A percentile compares a stretch with the other conserved stretches of the same genome.
Conservation (phyloP, 2,888 invertebrate species). For the Trachelus iudaicus region DNA sequence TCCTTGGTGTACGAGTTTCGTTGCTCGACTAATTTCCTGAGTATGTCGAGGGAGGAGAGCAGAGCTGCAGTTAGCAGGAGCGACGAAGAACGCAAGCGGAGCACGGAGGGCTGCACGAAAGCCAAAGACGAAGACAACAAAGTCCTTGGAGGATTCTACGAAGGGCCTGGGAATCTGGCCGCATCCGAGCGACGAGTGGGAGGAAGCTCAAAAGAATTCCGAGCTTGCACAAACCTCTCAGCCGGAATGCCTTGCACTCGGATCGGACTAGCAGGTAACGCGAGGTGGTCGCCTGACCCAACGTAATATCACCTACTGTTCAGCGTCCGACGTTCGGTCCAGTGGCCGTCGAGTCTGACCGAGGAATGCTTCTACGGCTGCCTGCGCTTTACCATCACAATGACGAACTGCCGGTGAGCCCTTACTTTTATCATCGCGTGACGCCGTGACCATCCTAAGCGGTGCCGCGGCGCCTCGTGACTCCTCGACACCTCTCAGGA, state of each 20-base stretch:
- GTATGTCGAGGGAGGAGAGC: slow-evolving; percentile 1
- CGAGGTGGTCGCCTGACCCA: background rate
- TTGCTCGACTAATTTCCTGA: background rate
- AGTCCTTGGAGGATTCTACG: too few relatives aligned
- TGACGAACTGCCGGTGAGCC: slow-evolving; percentile 3
- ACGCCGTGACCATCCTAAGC: too few relatives aligned
- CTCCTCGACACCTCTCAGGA: too few relatives aligned
- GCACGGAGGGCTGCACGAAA: too few relatives aligned
- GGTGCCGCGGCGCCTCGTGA: too few relatives aligned
- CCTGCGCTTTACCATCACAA: slow-evolving; percentile 3
- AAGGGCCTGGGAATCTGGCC: too few relatives aligned
- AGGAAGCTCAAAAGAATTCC: too few relatives aligned
- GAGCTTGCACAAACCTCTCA: too few relatives aligned
- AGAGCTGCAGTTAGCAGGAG: background rate
- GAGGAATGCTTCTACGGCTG: slow-evolving; percentile 37
- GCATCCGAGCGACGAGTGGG: too few relatives aligned
- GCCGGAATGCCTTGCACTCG: background rate
- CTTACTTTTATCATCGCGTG: too few relatives aligned
- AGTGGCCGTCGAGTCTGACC: slow-evolving; percentile 26
- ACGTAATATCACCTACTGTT: slow-evolving; percentile 8
- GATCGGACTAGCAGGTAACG: background rate
- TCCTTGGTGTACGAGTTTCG: too few relatives aligned
- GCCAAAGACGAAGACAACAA: too few relatives aligned
- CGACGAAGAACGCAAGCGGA: background rate
- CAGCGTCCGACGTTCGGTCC: slow-evolving; percentile 14